Evolutionary conservation across 2,113 vertebrate species (phyloP).

Genomic region (Leptocoma aspasia): DNA sequence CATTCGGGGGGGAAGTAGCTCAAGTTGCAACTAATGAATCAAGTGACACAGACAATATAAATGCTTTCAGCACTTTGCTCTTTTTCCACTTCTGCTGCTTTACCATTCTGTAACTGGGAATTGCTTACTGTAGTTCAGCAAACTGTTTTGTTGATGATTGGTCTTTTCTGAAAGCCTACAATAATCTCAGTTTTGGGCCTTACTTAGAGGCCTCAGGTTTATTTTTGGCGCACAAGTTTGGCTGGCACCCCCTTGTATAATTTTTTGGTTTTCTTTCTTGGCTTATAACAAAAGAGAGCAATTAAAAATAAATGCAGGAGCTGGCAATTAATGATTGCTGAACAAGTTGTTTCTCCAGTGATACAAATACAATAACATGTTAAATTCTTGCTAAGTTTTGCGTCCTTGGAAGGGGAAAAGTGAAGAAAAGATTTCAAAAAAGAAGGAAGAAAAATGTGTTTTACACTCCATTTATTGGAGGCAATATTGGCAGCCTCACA

Average conservation of each 20-base stretch:
- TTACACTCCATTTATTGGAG: not conserved
- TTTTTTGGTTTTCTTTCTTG: not conserved
- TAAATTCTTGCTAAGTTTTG: not conserved
- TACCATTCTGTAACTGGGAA: not conserved
- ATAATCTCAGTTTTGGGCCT: not conserved
- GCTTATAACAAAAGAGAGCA: not conserved
- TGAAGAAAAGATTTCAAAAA: not conserved
- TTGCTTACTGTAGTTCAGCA: not conserved
- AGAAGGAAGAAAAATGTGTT: not conserved
- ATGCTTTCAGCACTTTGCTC: not conserved
- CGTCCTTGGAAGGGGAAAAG: not conserved
- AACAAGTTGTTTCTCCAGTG: not conserved
- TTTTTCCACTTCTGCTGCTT: not conserved
- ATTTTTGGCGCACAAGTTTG: not conserved
- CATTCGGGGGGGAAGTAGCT: not conserved
- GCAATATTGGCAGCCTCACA: not conserved
- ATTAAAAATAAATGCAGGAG: not conserved
- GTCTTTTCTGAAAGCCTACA: not conserved
- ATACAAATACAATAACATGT: not conserved
- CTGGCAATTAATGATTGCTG: not conserved
- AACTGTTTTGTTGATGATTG: not conserved
- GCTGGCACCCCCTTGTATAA: accelerated
- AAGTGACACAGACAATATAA: not conserved
- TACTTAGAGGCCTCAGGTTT: not conserved
- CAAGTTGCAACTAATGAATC: not conserved